Percentiles rank a stretch among this genome's conserved stretches.
Conservation (phyloP, 2,113 vertebrate species). For the Pelodiscus sinensis region DNA sequence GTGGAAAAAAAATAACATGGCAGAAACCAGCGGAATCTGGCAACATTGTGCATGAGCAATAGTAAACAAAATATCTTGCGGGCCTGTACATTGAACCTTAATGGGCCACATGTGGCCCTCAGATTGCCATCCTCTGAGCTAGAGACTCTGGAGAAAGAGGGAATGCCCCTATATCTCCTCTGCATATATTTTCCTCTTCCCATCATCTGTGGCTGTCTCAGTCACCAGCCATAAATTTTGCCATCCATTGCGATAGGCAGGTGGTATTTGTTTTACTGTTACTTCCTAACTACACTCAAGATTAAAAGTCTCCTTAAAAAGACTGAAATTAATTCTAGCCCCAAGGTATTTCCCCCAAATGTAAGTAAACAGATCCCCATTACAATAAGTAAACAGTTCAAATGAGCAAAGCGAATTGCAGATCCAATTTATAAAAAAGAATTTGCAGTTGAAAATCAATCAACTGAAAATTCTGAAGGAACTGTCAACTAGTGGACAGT, state of each 20-base stretch:
- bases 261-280: not conserved
- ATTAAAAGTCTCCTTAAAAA: not conserved
- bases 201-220: not conserved
- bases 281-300: not conserved
- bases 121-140: not conserved
- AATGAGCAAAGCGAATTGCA: not conserved
- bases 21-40: too few relatives aligned
- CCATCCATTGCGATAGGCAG: not conserved
- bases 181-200: not conserved
- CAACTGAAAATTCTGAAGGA: not conserved
- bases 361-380: not conserved
- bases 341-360: not conserved
- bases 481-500: not conserved
- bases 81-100: too few relatives aligned
- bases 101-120: too few relatives aligned
- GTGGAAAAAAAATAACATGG: too few relatives aligned
- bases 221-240: not conserved
- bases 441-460: not conserved
- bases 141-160: not conserved
- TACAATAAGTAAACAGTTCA: not conserved
- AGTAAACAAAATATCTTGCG: too few relatives aligned
- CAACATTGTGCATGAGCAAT: too few relatives aligned
- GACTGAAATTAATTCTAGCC: not conserved
- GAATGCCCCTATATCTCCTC: not conserved
- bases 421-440: constrained; percentile 8